These are phyloP conservation scores for Salvator merianae DNA, from an alignment of 2,113 vertebrate species.

Conservation along the genomic window DNA sequence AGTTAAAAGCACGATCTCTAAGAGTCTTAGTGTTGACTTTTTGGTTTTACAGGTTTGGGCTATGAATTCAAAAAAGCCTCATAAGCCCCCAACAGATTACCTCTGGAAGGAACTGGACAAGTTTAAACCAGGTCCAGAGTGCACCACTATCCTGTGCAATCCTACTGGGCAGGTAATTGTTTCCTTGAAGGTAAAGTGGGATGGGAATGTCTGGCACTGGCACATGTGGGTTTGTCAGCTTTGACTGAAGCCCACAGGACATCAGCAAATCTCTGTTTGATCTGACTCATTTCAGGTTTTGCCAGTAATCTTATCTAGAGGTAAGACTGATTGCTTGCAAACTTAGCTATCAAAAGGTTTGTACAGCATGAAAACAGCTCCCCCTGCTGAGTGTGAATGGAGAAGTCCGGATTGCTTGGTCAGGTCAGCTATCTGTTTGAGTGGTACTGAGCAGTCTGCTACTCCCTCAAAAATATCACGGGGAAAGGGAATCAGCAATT, in stretches of 20 bases:
- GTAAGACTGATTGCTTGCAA: neutral
- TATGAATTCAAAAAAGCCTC: slow-evolving; percentile 45
- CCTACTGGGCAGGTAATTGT: slow-evolving; percentile 53
- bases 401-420: neutral
- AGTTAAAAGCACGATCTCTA: no score
- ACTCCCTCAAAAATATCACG: no score
- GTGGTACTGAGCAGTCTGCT: neutral
- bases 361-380: neutral
- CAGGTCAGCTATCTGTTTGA: neutral
- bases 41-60: slow-evolving; percentile 65
- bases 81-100: slow-evolving; percentile 60
- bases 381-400: neutral
- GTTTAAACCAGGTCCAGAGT: slow-evolving; percentile 54
- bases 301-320: fast-evolving
- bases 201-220: no score
- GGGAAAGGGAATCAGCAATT: no score
- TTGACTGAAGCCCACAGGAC: no score
- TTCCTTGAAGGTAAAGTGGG: no score
- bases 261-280: no score
- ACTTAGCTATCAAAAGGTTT: neutral
- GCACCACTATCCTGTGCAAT: slow-evolving; percentile 64
- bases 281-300: no score
- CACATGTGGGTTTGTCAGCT: no score
- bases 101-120: slow-evolving; percentile 69
- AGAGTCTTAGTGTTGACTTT: no score